Conservation (phyloP, 2,888 invertebrate species). For the Liodrosophila aerea region DNA sequence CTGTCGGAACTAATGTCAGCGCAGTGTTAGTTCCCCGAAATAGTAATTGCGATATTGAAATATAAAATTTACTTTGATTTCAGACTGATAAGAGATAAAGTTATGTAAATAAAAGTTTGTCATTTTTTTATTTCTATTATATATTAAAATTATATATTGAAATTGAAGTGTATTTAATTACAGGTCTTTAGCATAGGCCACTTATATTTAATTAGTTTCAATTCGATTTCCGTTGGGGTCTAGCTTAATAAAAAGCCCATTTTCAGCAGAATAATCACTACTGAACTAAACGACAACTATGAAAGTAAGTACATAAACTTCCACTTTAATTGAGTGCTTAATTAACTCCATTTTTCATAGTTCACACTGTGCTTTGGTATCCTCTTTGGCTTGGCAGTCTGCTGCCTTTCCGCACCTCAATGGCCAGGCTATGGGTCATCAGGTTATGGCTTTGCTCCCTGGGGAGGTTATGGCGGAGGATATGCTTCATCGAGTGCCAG, state of each 20-base stretch:
- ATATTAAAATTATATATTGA: not conserved
- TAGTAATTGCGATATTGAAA: too few species aligned
- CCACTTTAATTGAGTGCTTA: not conserved
- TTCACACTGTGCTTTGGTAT: not conserved
- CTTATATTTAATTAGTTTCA: slow-evolving; percentile 39
- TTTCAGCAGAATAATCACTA: slow-evolving; percentile 9
- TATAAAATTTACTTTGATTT: too few species aligned
- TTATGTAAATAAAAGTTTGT: too few species aligned
- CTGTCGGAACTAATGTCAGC: too few species aligned
- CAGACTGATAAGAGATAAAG: too few species aligned
- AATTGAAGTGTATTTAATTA: slow-evolving; percentile 46
- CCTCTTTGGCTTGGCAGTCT: slow-evolving; percentile 27
- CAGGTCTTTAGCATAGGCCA: slow-evolving; percentile 19
- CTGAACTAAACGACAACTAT: slow-evolving; percentile 35
- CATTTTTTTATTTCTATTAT: too few species aligned
- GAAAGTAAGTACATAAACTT: slow-evolving; percentile 50
- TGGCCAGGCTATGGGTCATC: slow-evolving; percentile 39
- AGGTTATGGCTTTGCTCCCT: slow-evolving; percentile 64
- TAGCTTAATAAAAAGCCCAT: slow-evolving; percentile 48
- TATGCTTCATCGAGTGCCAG: slow-evolving; percentile 46
- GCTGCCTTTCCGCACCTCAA: slow-evolving; percentile 44
- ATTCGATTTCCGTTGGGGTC: slow-evolving; percentile 51
- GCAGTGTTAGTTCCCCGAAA: too few species aligned
- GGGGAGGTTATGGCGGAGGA: slow-evolving; percentile 56
- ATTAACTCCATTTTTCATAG: not conserved